Evolutionary conservation across 2,113 vertebrate genomes (phyloP).

Genomic region (Cinclus cinclus): DNA sequence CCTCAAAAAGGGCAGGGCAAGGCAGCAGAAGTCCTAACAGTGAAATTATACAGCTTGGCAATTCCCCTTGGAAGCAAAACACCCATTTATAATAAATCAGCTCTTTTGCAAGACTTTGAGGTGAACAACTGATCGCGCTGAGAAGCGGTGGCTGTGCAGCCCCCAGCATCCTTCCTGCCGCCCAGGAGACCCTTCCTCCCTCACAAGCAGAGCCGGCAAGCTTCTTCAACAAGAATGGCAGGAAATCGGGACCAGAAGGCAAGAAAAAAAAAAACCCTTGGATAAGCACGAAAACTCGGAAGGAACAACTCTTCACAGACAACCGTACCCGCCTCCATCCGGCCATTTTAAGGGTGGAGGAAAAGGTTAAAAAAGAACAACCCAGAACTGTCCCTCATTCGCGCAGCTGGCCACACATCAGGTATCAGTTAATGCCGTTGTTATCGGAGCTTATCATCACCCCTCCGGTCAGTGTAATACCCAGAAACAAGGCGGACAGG

Average conservation of each 20-base stretch:
- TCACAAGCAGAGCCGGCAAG: neutral
- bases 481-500: neutral
- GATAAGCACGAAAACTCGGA: neutral
- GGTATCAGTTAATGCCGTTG: neutral
- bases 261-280: slow-evolving; percentile 2
- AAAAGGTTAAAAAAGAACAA: neutral
- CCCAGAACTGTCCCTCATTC: neutral
- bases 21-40: neutral
- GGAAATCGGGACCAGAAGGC: slow-evolving; percentile 25
- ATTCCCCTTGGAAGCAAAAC: neutral
- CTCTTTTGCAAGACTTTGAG: neutral
- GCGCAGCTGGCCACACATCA: neutral
- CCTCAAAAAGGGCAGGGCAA: neutral
- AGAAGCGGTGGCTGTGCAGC: neutral
- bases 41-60: neutral
- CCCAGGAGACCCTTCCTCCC: slow-evolving; percentile 4
- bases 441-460: neutral
- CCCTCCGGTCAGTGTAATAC: rapidly evolving
- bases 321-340: neutral
- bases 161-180: slow-evolving; percentile 18
- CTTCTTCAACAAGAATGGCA: slow-evolving; percentile 9
- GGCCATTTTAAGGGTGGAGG: neutral
- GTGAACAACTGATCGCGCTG: neutral
- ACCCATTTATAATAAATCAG: neutral
- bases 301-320: neutral